A percentile compares a stretch with the other conserved stretches of the same genome.
phyloP scores from a whole-genome alignment of 2,113 vertebrate genomes.

The Fregata magnificens region DNA sequence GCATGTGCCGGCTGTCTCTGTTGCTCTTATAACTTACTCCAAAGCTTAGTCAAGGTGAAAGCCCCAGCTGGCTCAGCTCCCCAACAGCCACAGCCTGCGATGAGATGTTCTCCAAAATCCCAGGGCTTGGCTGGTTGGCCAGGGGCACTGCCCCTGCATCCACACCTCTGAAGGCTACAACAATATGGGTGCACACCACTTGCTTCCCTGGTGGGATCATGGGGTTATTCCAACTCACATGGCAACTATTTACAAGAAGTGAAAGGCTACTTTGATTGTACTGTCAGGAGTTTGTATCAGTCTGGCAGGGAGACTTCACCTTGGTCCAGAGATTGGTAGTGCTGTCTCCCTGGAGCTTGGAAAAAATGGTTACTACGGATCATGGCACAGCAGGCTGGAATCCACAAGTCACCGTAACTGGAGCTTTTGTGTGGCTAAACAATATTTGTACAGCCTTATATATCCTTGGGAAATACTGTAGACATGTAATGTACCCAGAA shows the following conservation, averaged over 20 bases:
- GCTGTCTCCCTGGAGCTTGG: not conserved
- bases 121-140: not conserved
- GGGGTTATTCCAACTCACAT: not conserved
- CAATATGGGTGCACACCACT: fast-evolving
- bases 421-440: not conserved
- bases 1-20: not conserved
- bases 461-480: not conserved
- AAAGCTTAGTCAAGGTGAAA: not conserved
- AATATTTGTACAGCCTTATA: not conserved
- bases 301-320: not conserved
- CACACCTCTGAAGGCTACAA: not conserved
- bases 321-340: not conserved
- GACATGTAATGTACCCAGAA: not conserved
- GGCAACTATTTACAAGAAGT: not conserved
- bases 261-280: not conserved
- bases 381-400: not conserved
- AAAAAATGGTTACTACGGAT: not conserved
- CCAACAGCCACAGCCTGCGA: not conserved
- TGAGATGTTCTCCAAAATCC: not conserved
- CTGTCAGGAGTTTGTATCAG: not conserved
- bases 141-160: not conserved
- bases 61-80: not conserved
- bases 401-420: not conserved
- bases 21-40: not conserved
- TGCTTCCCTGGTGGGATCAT: not conserved